Evolutionary conservation across 2,113 vertebrate genomes (phyloP).

Genomic region (Labrus mixtus): DNA sequence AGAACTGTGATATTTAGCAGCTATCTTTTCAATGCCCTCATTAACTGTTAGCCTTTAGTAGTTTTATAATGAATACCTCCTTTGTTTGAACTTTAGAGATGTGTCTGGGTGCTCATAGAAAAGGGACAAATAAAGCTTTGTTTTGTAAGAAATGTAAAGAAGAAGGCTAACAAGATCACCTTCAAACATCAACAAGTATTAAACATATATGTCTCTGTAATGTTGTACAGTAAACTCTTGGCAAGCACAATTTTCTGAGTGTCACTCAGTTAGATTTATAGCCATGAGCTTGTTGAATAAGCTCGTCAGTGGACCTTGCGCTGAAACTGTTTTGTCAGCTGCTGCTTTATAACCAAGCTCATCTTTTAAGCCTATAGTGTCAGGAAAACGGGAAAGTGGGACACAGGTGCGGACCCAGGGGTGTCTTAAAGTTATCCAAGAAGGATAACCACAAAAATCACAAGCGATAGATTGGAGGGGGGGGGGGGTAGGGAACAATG

Average conservation of each 20-base stretch:
- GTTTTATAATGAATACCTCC: neutral
- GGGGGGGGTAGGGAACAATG: no score
- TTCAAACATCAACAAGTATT: neutral
- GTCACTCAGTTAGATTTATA: neutral
- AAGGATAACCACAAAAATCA: no score
- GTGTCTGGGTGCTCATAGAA: neutral
- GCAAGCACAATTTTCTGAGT: neutral
- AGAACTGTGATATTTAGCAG: no score
- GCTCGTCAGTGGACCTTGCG: neutral
- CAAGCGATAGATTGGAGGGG: no score
- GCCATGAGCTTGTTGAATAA: neutral
- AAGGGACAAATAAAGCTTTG: neutral
- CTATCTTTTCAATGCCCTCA: no score
- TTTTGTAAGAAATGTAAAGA: neutral
- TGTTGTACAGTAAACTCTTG: no score
- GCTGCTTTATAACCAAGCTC: no score
- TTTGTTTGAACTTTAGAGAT: neutral
- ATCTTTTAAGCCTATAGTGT: no score
- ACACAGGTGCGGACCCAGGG: no score
- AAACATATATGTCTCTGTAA: neutral
- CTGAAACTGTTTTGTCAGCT: neutral
- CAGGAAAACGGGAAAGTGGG: no score
- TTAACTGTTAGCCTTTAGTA: no score
- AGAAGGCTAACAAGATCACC: neutral
- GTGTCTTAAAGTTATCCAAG: no score